Evolutionary conservation across 2,888 invertebrate species (phyloP).

Genomic region (Molanna angustata): DNA sequence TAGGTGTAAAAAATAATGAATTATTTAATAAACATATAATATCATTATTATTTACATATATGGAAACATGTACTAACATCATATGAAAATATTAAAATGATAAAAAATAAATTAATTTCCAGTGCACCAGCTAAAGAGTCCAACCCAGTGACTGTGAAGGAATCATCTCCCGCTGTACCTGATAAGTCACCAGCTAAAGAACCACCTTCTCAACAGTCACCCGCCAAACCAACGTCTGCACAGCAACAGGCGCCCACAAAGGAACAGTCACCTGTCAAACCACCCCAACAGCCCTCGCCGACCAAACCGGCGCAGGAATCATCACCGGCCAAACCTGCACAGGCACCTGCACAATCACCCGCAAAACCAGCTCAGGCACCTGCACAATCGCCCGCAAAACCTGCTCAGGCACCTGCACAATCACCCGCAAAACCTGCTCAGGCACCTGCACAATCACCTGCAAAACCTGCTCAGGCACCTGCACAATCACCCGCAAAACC

Average conservation of each 20-base stretch:
- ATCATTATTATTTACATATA: too few species aligned
- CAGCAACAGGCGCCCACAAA: conserved; percentile 7
- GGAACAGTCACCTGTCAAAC: neutral
- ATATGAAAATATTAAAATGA: too few species aligned
- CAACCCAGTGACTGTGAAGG: conserved; percentile 12
- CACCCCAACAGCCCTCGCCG: conserved; percentile 2
- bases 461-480: conserved; percentile 10
- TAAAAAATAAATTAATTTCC: too few species aligned
- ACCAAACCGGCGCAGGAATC: conserved; percentile 1
- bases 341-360: conserved; percentile 7
- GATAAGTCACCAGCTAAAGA: conserved; percentile 17
- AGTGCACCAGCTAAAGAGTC: conserved; percentile 24
- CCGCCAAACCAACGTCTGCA: conserved; percentile 4
- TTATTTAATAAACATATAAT: too few species aligned
- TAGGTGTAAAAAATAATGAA: too few species aligned
- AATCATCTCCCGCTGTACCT: conserved; percentile 4
- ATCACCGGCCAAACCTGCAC: conserved; percentile 15
- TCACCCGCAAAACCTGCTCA: conserved; percentile 13
- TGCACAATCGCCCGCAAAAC: conserved; percentile 11
- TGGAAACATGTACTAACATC: too few species aligned
- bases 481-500: conserved; percentile 23
- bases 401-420: conserved; percentile 15
- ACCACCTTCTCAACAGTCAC: conserved; percentile 14
- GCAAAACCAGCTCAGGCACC: conserved; percentile 9
- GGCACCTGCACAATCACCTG: conserved; percentile 8